Conservation (phyloP, 2,113 vertebrate genomes). For the Coracopsis vasa region DNA sequence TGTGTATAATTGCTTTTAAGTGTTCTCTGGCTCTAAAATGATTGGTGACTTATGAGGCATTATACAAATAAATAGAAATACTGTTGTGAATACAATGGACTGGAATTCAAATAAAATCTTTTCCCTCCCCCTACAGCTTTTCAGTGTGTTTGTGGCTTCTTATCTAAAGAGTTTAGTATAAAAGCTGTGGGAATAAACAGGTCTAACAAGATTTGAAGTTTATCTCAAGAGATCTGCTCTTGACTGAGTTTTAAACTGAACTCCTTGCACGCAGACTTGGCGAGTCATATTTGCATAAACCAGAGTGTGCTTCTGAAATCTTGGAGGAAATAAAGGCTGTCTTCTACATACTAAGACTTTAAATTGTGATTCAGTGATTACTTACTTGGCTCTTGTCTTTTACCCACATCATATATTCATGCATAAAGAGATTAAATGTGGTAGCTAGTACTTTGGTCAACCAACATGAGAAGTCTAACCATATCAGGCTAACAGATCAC, state of each 20-base stretch:
- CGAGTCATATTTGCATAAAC: not conserved
- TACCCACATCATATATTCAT: not conserved
- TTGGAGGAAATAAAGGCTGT: not conserved
- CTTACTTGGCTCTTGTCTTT: not conserved
- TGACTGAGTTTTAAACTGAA: not conserved
- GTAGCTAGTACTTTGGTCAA: not conserved
- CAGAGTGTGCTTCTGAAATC: not conserved
- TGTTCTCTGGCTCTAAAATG: not conserved
- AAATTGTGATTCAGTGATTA: not conserved
- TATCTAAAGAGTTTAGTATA: not conserved
- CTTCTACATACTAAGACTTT: not conserved
- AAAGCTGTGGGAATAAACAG: slow-evolving; percentile 9
- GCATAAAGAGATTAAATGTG: not conserved
- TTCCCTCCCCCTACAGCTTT: not conserved
- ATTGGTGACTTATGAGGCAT: not conserved
- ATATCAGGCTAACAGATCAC: not conserved
- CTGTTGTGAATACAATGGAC: not conserved
- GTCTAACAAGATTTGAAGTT: slow-evolving; percentile 8
- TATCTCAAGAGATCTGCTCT: not conserved
- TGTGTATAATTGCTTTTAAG: not conserved
- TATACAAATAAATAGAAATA: not conserved
- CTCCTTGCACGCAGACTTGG: not conserved
- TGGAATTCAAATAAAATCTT: not conserved
- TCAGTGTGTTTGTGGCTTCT: not conserved
- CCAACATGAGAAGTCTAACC: not conserved